Evolutionary conservation across 2,888 invertebrate genomes (phyloP).

Genomic region (Calameuta pallipes): DNA sequence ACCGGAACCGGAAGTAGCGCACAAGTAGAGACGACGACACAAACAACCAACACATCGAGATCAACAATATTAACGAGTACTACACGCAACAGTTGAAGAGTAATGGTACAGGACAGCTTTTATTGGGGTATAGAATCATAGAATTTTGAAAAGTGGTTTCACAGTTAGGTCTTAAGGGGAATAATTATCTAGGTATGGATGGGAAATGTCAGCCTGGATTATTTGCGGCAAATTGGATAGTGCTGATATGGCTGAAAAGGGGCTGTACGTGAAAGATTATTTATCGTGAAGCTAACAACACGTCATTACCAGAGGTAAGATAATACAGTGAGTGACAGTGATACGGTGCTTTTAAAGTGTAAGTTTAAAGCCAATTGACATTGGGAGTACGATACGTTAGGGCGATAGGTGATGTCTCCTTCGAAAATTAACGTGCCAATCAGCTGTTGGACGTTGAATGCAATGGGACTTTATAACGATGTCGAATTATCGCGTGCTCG

Average conservation of each 20-base stretch:
- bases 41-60: slow-evolving; percentile 4
- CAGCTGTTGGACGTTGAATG: background rate
- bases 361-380: slow-evolving; percentile 16
- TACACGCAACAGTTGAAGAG: background rate
- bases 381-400: background rate
- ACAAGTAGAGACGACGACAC: slow-evolving; percentile 6
- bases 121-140: background rate
- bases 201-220: background rate
- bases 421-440: background rate
- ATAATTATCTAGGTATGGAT: background rate
- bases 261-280: background rate
- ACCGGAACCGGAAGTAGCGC: slow-evolving; percentile 5
- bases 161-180: background rate
- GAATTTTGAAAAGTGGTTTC: background rate
- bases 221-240: background rate
- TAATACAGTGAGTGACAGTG: slow-evolving; percentile 9
- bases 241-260: background rate
- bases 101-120: background rate
- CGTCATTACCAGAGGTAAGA: slow-evolving; percentile 3
- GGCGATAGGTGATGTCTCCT: background rate
- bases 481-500: background rate
- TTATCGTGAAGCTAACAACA: background rate
- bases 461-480: background rate
- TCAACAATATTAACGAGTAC: slow-evolving; percentile 1
- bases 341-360: slow-evolving; percentile 8